Conservation (phyloP, 2,797 vertebrate species). For the Oceanodroma leucorhoa region DNA sequence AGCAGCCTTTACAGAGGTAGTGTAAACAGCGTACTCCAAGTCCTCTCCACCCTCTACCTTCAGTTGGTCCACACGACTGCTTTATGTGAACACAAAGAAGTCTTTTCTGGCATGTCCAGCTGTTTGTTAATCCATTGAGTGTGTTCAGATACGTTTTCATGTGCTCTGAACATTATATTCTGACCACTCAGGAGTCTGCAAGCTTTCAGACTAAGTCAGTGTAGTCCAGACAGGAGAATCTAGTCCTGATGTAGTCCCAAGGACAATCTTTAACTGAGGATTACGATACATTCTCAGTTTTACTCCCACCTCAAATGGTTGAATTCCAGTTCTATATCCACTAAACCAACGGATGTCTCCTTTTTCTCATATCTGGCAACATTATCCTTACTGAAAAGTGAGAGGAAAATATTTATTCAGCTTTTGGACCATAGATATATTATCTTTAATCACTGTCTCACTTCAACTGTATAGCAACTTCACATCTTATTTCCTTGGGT, state of each 20-base stretch:
- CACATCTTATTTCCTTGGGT: background rate
- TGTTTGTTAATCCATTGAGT: background rate
- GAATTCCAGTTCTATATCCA: background rate
- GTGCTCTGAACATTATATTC: background rate
- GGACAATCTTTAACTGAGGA: background rate
- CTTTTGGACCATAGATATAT: background rate
- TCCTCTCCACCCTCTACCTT: background rate
- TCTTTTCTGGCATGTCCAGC: background rate
- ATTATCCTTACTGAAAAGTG: background rate
- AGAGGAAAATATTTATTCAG: background rate
- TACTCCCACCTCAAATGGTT: background rate
- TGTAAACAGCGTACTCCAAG: background rate
- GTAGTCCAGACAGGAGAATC: background rate
- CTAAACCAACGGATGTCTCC: accelerated
- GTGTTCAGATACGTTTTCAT: accelerated
- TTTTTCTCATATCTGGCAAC: background rate
- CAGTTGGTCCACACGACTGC: accelerated
- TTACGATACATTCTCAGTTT: background rate
- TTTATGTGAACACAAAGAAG: background rate
- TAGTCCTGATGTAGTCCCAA: accelerated
- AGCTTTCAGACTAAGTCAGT: accelerated
- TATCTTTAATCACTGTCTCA: background rate
- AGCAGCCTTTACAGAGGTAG: accelerated
- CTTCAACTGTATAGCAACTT: background rate
- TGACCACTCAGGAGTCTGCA: background rate